Evolutionary conservation across 2,113 vertebrate genomes (phyloP), one percentile per base, ranked within the genome.

Genomic region (Chaetura pelagica): DNA sequence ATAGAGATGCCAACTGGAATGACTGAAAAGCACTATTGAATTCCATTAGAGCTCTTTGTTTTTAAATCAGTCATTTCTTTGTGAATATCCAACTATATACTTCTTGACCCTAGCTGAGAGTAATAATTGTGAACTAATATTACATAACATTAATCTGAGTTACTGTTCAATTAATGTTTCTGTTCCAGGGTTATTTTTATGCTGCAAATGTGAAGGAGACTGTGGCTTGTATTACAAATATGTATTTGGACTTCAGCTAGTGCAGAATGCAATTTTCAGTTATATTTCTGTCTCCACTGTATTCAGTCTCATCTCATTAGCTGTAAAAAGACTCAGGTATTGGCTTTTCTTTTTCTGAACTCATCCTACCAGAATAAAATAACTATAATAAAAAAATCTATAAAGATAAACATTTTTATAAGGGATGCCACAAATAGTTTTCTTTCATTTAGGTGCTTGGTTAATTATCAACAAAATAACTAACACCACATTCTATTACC

Each of bases 21-120:
- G 98, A 98, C 98, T 98, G 94, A 98, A 98, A 98, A 98, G 97
- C 98, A 96, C 98, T 97, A 97, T 97, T 98, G 98, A 98, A 98
- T 99, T 99, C 98, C 98, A 99, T 99, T 99, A 99, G 97, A 98
- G 98, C 97, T 97, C 97, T 98, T 98, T 99, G 98, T 99, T 99
- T 98, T 98, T 99, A 98, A 99, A 99, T 99, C 98, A 99, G 98
- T 98, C 98, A 98, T 98, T 98, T 98, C 98, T 98, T 97, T 97
- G 98, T 98, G 97, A 98, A 98, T 98, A 98, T 97, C 96, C 96
- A 97, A 97, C 98, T 98, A 97, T 97, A 97, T 98, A 98, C 98
- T 98, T 97, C 98, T 98, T 98, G 98, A 98, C 97, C 98, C 98
- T 96, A 96, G 96, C 97, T 96, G 94, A 88, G 67, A 98, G 93